A percentile compares a stretch with the other conserved stretches of the same genome.
Conservation (phyloP, 1,140 invertebrate species). For the Apis cerana region DNA sequence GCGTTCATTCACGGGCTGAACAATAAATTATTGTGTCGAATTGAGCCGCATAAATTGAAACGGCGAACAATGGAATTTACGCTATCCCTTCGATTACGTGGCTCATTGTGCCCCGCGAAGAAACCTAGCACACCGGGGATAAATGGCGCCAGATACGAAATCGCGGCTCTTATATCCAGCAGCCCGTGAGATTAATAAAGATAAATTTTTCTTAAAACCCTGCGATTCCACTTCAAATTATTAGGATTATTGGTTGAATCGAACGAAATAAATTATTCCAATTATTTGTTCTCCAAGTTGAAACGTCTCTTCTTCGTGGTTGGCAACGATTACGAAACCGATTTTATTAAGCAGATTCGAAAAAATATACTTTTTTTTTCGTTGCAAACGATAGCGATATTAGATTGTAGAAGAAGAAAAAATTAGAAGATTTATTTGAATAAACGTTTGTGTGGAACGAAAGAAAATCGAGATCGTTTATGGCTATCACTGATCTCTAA, state of each 20-base stretch:
- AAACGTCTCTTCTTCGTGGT: too few species aligned
- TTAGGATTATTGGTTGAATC: too few species aligned
- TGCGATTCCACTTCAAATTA: background rate
- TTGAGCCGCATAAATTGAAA: slow-evolving; percentile 14
- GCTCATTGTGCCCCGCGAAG: background rate
- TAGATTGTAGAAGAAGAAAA: background rate
- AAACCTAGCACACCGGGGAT: background rate
- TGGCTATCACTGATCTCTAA: slow-evolving; percentile 18
- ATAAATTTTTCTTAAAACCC: background rate
- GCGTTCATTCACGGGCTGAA: slow-evolving; percentile 12
- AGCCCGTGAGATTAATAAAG: background rate
- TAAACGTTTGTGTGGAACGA: slow-evolving; percentile 1
- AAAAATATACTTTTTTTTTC: background rate
- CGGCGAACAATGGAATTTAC: slow-evolving; percentile 29
- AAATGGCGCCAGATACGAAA: background rate
- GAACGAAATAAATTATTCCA: too few species aligned
- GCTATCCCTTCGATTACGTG: slow-evolving; percentile 15
- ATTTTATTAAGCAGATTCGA: background rate
- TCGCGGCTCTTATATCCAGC: background rate
- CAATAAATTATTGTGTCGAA: slow-evolving; percentile 36
- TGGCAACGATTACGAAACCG: too few species aligned
- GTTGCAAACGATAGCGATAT: background rate
- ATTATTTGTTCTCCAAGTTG: too few species aligned
- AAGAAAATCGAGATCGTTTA: slow-evolving; percentile 5
- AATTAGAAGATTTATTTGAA: slow-evolving; percentile 9